Conservation (phyloP, 2,113 vertebrate species). For the Noctilio leporinus region DNA sequence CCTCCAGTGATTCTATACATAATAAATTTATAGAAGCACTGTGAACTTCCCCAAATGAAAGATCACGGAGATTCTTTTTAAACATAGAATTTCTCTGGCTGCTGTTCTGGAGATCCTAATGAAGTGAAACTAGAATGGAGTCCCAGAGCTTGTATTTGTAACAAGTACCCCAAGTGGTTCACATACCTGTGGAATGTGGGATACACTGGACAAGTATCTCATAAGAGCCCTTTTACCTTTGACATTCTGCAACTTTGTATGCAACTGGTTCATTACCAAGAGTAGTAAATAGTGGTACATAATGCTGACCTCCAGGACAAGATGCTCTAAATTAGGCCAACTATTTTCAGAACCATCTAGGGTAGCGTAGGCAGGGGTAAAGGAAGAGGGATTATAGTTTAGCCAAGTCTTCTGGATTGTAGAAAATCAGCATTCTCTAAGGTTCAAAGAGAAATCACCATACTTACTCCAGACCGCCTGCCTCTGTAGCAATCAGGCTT, state of each 20-base stretch:
- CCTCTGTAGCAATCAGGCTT: background rate
- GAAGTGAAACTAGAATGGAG: background rate
- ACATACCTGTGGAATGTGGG: background rate
- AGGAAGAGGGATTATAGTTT: background rate
- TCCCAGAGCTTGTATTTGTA: background rate
- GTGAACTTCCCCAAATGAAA: background rate
- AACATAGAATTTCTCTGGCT: background rate
- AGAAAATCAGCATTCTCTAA: constrained; percentile 4
- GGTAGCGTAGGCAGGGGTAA: background rate
- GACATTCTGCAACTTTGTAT: background rate
- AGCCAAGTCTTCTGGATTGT: constrained; percentile 16
- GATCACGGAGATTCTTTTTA: background rate
- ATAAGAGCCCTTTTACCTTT: background rate
- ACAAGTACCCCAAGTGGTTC: background rate
- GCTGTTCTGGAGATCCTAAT: background rate
- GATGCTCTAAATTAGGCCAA: background rate
- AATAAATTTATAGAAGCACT: background rate
- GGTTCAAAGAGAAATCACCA: constrained; percentile 17
- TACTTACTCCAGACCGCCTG: background rate
- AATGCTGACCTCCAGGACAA: background rate
- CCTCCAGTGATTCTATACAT: background rate
- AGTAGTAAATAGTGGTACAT: background rate
- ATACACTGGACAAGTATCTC: background rate
- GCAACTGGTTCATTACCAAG: background rate
- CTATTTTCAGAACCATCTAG: constrained; percentile 6